Conservation (phyloP, 1,140 invertebrate genomes). For the Caenorhabditis elegans region WBcel235 BX284603.4:13099001-13099500, state of each 20-base stretch:
- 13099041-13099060: too few relatives aligned
- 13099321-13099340: background rate
- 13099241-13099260: background rate
- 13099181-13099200: background rate
- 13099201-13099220: background rate
- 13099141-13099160: background rate
- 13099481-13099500: too few relatives aligned
- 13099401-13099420: background rate
- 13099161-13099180: background rate
- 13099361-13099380: background rate
- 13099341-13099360: background rate
- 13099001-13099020: too few relatives aligned
- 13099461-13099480: background rate
- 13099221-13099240: too few relatives aligned
- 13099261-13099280: background rate
- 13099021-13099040: too few relatives aligned
- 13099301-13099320: background rate
- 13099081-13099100: background rate
- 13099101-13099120: background rate
- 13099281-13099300: background rate
- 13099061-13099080: too few relatives aligned
- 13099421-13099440: background rate
- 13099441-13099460: constrained; percentile 6
- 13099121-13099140: background rate
- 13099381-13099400: background rate